phyloP scores from a whole-genome alignment of 2,888 invertebrate genomes.

The Agrochola circellaris region DNA sequence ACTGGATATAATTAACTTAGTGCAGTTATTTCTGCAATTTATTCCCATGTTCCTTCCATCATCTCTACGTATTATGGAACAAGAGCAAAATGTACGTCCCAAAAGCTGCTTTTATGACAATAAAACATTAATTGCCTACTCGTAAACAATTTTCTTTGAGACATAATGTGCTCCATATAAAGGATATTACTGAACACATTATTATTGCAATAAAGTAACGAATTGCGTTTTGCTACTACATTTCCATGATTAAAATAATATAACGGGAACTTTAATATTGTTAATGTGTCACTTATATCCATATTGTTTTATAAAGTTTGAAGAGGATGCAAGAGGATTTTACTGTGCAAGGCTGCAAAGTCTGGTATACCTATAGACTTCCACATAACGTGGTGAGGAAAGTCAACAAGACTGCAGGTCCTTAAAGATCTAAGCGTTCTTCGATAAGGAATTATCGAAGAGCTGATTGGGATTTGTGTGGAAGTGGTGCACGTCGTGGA shows the following conservation, averaged over 20 bases:
- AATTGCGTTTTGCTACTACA: conserved; percentile 59
- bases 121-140: conserved; percentile 58
- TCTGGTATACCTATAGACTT: not conserved
- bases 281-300: not conserved
- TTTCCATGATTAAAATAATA: conserved; percentile 49
- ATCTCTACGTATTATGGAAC: conserved; percentile 20
- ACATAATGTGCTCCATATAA: conserved; percentile 47
- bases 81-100: conserved; percentile 2
- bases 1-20: conserved; percentile 24
- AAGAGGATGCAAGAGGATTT: not conserved
- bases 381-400: not conserved
- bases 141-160: conserved; percentile 59
- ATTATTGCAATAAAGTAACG: conserved; percentile 53
- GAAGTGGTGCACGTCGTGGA: not conserved
- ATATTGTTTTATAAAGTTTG: not conserved
- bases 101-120: conserved; percentile 40
- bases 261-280: not conserved
- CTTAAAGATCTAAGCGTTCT: not conserved
- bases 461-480: conserved; percentile 5
- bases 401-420: not conserved
- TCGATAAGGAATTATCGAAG: not conserved
- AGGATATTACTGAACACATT: conserved; percentile 45
- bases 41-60: conserved; percentile 8
- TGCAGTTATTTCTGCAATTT: conserved; percentile 24
- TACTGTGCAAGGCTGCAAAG: not conserved